Base-by-base conservation (phyloP, 2,113 vertebrate species). In the Grammomys surdaster region DNA sequence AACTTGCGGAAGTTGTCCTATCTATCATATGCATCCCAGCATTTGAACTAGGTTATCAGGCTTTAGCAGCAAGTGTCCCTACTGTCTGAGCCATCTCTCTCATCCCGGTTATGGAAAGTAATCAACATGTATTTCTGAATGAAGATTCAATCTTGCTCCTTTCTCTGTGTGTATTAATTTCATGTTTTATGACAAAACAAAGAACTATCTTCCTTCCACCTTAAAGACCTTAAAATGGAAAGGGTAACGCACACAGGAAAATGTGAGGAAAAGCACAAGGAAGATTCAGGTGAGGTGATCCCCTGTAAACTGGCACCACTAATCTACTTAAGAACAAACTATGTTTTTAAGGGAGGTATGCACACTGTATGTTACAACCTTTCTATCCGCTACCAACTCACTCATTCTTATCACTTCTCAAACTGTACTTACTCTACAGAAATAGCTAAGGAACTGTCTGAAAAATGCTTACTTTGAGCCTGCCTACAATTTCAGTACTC, bases 301-400 rank as follows among this genome's bases (percentile, higher is more conserved):
- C 75, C 70, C 88, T 88, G 67, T 84, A 96, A 82, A 78, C 7
- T 19, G 58, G 67, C 20, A 88, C 58, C n/a, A 77, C 2, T n/a
- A 40, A 96, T 65, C 43, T 26, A 90, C 33, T 91, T 88, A 75
- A 22, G 86, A 73, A 43, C n/a, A 33, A 54, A 51, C 54, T 51
- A 8, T 51, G 48, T 51, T 51, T 51, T 54, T 33, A 80, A 91
- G 56, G 9, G 43, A 7, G 67, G 60, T 75, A n/a, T 70, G 81
- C 51, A 91, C 26, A 58, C 5, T 91, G 5, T 60, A 7, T 75
- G 88, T 85, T 48, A 33, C 13, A 85, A 48, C 48, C 24, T 75
- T 89, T 90, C 46, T 82, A 89, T 91, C 84, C 84, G 28, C 72
- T 51, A 60, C 86, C 85, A 73, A 70, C 31, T 36, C 85, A 24